phyloP scores from a whole-genome alignment of 2,888 invertebrate species.

The Petrolisthes cinctipes region DNA sequence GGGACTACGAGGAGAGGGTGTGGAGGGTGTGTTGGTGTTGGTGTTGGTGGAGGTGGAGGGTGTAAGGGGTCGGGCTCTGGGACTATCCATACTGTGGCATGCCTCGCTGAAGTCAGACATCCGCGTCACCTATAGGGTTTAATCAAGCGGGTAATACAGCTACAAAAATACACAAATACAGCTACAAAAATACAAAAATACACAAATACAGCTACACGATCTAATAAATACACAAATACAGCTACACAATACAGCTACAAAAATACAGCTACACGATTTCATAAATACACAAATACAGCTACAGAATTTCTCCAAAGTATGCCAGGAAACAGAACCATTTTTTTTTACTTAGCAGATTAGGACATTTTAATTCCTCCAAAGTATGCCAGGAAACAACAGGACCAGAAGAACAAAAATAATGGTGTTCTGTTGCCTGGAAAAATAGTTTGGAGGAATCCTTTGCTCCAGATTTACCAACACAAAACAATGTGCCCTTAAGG shows the following conservation, averaged over 20 bases:
- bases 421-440: no score
- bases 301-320: no score
- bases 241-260: neutral
- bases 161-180: neutral
- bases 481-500: no score
- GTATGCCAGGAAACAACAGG: no score
- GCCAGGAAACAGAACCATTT: no score
- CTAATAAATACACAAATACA: neutral
- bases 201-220: neutral
- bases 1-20: conserved; percentile 36
- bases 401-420: no score
- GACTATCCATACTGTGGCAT: conserved; percentile 32
- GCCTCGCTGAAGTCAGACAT: conserved; percentile 55
- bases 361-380: no score
- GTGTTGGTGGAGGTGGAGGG: conserved; percentile 29
- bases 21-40: neutral
- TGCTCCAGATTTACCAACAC: no score
- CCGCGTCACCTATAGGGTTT: conserved; percentile 53
- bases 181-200: neutral
- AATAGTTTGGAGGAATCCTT: no score
- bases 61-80: conserved; percentile 28
- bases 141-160: neutral
- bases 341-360: no score
- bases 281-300: no score
- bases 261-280: no score